Base-by-base conservation (phyloP, 2,888 invertebrate genomes). In the Campaea margaritaria region DNA sequence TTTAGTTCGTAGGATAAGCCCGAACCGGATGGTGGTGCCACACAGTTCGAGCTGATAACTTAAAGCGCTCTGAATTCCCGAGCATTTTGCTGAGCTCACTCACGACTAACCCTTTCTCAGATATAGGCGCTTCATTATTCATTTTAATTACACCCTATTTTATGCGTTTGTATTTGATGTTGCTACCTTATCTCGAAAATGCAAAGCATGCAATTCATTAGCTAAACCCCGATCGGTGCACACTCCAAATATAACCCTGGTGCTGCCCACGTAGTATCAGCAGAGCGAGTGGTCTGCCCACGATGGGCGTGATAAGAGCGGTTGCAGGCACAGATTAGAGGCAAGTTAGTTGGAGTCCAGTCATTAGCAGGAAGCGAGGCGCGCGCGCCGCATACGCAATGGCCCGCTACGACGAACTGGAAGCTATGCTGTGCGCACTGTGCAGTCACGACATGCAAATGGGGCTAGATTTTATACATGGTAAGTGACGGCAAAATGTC, bases 341-440 rank as follows among this genome's bases (percentile, higher is more conserved):
- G 7, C 31, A 7, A 31, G 31, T 31, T 31, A 31, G 31, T 31
- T 7, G 5, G 31, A 11, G 46, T 14, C 76, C 76, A 77, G 78
- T 83, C 85, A 84, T 85, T 85, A 85, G 81, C 87, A 89, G 89
- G 89, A 90, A 90, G 81, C 80, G 62, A 62, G 66, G 69, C 65
- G 76, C 83, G 83, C 78, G 81, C 72, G 74, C 78, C 76, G 89
- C 86, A 88, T 89, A 82, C 83, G 77, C 79, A 86, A 87, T 82
- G 68, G 67, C 43, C 64, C 58, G 58, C 60, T 45, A 54, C 45
- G 44, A 21, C 52, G 48, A 54, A 59, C 59, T 54, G 50, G 59
- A 28, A 49, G 65, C 63, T 58, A 69, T 45, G 46, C 49, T 39
- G 47, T 14, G 41, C 39, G 36, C 36, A 49, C 48, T n/a, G 21